Percentiles rank a stretch among this genome's conserved stretches.
These are phyloP conservation scores for Galbula dea DNA, from an alignment of 2,113 vertebrate species.

Conservation along the genomic window DNA sequence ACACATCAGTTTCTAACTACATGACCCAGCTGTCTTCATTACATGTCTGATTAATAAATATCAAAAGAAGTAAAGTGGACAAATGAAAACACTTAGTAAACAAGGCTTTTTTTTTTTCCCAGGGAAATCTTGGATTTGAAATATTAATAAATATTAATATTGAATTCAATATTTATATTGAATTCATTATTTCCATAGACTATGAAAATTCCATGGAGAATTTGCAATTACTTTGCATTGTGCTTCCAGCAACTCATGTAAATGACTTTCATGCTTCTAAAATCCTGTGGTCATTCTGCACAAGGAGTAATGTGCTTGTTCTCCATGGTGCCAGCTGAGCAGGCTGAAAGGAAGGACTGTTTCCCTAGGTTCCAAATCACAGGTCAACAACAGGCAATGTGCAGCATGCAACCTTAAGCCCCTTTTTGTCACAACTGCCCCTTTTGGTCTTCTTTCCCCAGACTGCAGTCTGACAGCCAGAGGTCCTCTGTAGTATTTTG, in stretches of 20 bases:
- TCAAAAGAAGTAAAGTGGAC: not conserved
- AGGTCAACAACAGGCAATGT: not conserved
- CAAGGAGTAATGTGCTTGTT: not conserved
- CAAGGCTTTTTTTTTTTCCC: not conserved
- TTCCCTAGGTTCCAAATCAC: not conserved
- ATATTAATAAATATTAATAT: not conserved
- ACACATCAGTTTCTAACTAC: not conserved
- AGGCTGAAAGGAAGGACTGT: not conserved
- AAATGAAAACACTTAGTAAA: conserved; percentile 25
- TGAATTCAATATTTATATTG: not conserved
- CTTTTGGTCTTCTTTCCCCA: not conserved
- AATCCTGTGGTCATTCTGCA: not conserved
- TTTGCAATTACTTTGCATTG: not conserved
- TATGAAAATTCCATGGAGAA: not conserved
- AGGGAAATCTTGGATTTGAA: not conserved
- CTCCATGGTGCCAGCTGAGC: not conserved
- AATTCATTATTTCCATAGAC: not conserved
- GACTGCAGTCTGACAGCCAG: not conserved
- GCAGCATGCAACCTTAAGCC: not conserved
- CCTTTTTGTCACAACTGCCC: not conserved
- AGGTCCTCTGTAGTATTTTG: not conserved
- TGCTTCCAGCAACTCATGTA: not conserved
- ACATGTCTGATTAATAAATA: conserved; percentile 48
- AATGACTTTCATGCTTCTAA: not conserved
- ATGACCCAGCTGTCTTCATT: conserved; percentile 7